A percentile compares a stretch with the other conserved stretches of the same genome.
Evolutionary conservation across 2,113 vertebrate species (phyloP).

Genomic region (Cisticola juncidis): DNA sequence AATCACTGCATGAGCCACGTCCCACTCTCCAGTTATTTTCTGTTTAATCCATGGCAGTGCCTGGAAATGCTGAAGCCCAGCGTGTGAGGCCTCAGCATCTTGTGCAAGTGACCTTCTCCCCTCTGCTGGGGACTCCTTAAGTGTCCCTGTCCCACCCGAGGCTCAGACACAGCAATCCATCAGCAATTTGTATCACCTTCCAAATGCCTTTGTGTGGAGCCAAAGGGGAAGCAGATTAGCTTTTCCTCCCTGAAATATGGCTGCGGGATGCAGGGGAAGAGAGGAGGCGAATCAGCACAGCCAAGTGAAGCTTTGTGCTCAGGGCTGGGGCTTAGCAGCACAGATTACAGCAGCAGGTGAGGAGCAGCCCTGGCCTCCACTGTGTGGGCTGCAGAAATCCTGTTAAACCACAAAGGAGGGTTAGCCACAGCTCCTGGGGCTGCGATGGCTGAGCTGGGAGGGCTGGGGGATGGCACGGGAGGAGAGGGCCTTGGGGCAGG

Average conservation of each 20-base stretch:
- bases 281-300: conserved; percentile 41
- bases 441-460: conserved; percentile 12
- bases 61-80: neutral
- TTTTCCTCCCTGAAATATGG: conserved; percentile 8
- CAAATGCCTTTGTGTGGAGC: neutral
- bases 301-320: conserved; percentile 45
- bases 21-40: neutral
- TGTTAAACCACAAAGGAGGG: conserved; percentile 30
- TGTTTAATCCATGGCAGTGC: fast-evolving
- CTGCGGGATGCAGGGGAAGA: conserved; percentile 17
- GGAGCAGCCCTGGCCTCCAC: conserved; percentile 3
- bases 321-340: conserved; percentile 49
- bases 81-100: fast-evolving
- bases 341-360: conserved; percentile 73
- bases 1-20: fast-evolving
- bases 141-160: neutral
- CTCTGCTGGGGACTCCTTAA: neutral
- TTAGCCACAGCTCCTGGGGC: conserved; percentile 46
- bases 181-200: neutral
- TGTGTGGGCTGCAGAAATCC: conserved; percentile 62
- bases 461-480: neutral
- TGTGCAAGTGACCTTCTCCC: neutral
- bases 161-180: neutral
- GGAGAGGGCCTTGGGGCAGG: neutral
- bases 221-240: conserved; percentile 14